Conservation (phyloP, 2,888 invertebrate species). For the Taphrorychus bicolor region DNA sequence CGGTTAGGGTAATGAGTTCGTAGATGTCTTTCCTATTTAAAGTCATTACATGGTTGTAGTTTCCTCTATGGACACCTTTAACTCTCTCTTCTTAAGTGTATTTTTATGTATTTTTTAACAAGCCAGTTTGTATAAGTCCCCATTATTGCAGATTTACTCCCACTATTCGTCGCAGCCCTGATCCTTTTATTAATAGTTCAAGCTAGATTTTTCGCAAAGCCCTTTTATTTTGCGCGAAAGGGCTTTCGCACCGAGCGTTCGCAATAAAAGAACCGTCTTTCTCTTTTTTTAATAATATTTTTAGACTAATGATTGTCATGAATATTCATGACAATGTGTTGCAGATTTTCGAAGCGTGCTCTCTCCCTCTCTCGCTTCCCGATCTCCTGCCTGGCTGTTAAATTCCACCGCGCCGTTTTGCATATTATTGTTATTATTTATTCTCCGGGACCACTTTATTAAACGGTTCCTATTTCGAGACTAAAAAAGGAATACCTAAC, state of each 20-base stretch:
- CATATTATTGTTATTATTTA: background rate
- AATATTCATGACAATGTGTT: constrained; percentile 24
- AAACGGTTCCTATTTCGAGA: background rate
- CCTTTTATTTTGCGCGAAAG: constrained; percentile 13
- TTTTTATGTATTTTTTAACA: too few relatives aligned
- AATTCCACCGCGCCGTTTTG: background rate
- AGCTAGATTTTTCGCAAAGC: constrained; percentile 18
- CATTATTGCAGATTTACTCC: too few relatives aligned
- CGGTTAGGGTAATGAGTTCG: too few relatives aligned
- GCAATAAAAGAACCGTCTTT: constrained; percentile 6
- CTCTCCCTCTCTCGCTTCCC: too few relatives aligned
- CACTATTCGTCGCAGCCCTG: background rate
- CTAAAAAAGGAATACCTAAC: background rate
- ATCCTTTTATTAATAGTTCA: constrained; percentile 20
- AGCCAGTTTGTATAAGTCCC: too few relatives aligned
- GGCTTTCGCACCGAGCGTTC: background rate
- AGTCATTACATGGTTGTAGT: too few relatives aligned
- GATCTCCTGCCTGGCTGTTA: too few relatives aligned
- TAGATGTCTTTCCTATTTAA: too few relatives aligned
- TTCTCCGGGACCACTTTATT: background rate
- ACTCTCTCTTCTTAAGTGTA: too few relatives aligned
- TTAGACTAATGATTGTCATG: constrained; percentile 11
- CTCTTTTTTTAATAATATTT: constrained; percentile 17
- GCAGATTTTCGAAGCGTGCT: constrained; percentile 10
- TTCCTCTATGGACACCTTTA: too few relatives aligned